A percentile compares a stretch with the other conserved stretches of the same genome.
Conservation (phyloP, 2,113 vertebrate species). For the Phrynosoma platyrhinos region DNA sequence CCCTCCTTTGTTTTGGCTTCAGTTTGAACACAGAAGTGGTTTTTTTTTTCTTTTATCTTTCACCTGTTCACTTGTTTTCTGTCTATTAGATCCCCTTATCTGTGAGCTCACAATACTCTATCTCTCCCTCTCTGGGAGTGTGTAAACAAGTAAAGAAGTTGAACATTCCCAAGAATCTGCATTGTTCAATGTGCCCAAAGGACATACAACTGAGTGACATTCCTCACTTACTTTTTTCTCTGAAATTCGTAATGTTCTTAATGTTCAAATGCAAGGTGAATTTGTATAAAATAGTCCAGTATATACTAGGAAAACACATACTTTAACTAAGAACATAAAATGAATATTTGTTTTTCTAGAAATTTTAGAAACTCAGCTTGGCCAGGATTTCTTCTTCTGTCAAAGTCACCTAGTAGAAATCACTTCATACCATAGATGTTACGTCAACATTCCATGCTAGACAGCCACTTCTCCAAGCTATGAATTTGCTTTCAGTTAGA, state of each 20-base stretch:
- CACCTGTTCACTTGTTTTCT: neutral
- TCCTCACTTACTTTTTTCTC: conserved; percentile 48
- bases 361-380: neutral
- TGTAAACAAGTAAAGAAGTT: neutral
- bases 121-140: no score
- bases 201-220: conserved; percentile 15
- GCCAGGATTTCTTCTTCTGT: neutral
- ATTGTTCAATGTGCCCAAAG: conserved; percentile 25
- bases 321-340: neutral
- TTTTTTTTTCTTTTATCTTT: conserved; percentile 31
- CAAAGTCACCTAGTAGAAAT: neutral
- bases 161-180: neutral
- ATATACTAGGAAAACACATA: neutral
- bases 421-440: neutral
- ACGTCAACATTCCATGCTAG: neutral
- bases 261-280: conserved; percentile 16
- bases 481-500: neutral
- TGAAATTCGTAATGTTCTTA: neutral
- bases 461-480: neutral
- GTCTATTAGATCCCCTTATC: conserved; percentile 30
- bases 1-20: conserved; percentile 7
- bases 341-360: neutral
- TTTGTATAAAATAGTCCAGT: conserved; percentile 14
- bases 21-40: conserved; percentile 24
- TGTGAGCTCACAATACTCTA: conserved; percentile 2